Base-by-base conservation (phyloP, 37 sponge, comb jelly and placozoan genomes). In the Aplysina aerophoba region DNA sequence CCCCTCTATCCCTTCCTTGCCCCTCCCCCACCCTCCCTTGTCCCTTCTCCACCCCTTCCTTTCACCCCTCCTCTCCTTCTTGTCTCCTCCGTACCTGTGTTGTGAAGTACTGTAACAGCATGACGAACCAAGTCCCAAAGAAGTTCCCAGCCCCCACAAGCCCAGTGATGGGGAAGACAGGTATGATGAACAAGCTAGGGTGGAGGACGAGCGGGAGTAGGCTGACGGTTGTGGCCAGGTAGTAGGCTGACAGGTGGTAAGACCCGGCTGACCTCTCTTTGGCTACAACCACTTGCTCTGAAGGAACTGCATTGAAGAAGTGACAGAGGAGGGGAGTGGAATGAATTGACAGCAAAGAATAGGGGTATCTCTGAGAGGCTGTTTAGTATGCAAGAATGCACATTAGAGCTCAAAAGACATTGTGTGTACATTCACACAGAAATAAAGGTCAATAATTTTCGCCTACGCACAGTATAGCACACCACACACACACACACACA, bases 221-320 rank as follows among this genome's bases (percentile, higher is more conserved):
- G 68, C 90, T 89, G 73, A 89, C 3, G 21, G 56, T 85, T 86
- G 92, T 92, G 73, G 93, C 91, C n/a, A 88, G 30, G 84, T 73
- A 92, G 81, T 95, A 92, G 31, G 93, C 88, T 16, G 93, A 92
- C 8, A 92, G 79, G 73, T 84, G 92, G 59, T 92, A 92, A 55
- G 71, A 81, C 16, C 96, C 93, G 31, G 91, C 84, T 35, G 87
- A 31, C 0, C 96, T 61, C 40, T 92, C 93, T 60, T 92, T 88
- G 68, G 72, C 34, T 25, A 90, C 55, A 15, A 94, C 84, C 28
- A 66, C 55, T 6, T 79, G 79, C 66, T 91, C 91, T 34, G 55
- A 33, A 21, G 89, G 88, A 31, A 88, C 89, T 87, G 86, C 50
- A 44, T 11, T 44, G 50, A n/a, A n/a, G n/a, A n/a, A n/a, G n/a